Evolutionary conservation across 2,113 vertebrate genomes (phyloP).

Genomic region (Dasypus novemcinctus): DNA sequence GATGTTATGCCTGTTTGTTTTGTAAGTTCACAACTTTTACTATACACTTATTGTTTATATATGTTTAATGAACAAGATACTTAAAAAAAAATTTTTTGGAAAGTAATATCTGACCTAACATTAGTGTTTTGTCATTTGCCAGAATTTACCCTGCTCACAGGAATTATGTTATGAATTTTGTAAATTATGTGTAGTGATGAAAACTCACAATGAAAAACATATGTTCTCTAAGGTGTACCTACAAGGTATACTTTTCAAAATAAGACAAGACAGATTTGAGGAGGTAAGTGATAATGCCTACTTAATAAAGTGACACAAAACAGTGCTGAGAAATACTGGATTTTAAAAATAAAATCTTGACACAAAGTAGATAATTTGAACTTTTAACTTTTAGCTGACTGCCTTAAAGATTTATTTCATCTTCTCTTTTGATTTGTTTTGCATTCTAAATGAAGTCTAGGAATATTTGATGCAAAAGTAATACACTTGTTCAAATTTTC

Average conservation of each 20-base stretch:
- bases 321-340: not conserved
- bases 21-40: no score
- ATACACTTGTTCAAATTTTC: not conserved
- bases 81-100: no score
- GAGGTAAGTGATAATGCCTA: not conserved
- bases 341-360: conserved; percentile 22
- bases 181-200: conserved; percentile 53
- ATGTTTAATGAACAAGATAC: no score
- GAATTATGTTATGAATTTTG: not conserved
- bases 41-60: no score
- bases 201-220: not conserved
- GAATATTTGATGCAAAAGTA: not conserved
- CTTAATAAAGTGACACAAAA: not conserved
- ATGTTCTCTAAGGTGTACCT: not conserved
- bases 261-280: not conserved
- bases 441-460: not conserved
- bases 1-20: no score
- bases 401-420: not conserved
- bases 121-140: conserved; percentile 22
- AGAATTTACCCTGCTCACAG: conserved; percentile 31
- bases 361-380: not conserved
- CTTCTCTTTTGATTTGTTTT: not conserved
- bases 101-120: not conserved
- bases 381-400: not conserved
- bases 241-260: not conserved